These are phyloP conservation scores for Timandra comae DNA, from an alignment of 2,888 invertebrate species.

Conservation along the genomic window DNA sequence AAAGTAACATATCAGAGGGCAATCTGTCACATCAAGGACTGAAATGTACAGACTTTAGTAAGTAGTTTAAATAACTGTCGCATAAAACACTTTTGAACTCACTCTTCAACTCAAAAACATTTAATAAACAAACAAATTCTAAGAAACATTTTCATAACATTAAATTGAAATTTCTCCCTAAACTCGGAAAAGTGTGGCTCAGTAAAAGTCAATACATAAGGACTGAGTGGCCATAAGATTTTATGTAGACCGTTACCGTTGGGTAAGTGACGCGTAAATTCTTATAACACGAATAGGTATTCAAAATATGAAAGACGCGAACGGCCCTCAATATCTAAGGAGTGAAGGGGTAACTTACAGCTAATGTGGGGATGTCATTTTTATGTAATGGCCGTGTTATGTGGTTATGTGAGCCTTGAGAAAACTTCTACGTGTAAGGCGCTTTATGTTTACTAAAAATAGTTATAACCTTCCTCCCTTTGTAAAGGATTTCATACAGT, in stretches of 20 bases:
- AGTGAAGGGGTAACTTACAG: neutral
- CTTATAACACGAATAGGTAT: conserved; percentile 72
- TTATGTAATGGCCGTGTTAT: neutral
- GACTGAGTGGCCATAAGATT: conserved; percentile 70
- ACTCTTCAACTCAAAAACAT: no score
- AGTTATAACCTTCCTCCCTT: no score
- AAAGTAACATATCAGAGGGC: no score
- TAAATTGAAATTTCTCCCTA: conserved; percentile 1
- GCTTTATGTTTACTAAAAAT: no score
- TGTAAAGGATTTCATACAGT: no score
- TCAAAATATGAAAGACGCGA: conserved; percentile 62
- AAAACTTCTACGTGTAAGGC: no score
- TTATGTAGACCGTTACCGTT: conserved; percentile 66
- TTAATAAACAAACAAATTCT: neutral
- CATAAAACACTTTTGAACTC: no score
- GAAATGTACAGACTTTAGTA: no score
- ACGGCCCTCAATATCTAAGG: conserved; percentile 3
- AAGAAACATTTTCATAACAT: neutral
- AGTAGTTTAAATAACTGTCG: no score
- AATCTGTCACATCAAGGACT: no score
- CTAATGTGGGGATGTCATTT: conserved; percentile 1
- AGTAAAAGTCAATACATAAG: conserved; percentile 69
- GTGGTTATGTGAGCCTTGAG: conserved; percentile 1
- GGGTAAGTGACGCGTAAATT: conserved; percentile 72
- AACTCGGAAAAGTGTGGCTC: conserved; percentile 20